These are phyloP conservation scores for Itoplectis maculator DNA, from an alignment of 2,888 invertebrate genomes.

Conservation along the genomic window DNA sequence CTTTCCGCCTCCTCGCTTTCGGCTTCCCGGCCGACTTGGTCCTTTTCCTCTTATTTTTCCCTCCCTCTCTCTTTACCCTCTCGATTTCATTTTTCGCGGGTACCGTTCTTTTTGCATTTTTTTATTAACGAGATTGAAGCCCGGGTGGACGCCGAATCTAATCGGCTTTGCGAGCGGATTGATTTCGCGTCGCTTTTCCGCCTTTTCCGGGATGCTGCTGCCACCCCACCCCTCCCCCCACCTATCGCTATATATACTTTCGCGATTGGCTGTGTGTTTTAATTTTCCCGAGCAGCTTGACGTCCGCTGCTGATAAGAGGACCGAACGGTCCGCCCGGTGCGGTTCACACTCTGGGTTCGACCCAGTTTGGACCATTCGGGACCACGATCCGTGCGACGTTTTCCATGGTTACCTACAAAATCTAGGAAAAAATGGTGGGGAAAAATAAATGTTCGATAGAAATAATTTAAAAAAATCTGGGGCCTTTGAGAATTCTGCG, in stretches of 20 bases:
- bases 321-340: constrained; percentile 37
- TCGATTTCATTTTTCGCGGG: constrained; percentile 32
- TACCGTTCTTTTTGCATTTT: constrained; percentile 23
- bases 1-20: not conserved
- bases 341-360: not conserved
- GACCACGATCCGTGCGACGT: constrained; percentile 1
- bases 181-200: constrained; percentile 55
- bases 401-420: not conserved
- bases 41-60: constrained; percentile 31
- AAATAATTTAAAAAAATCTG: too few relatives aligned
- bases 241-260: constrained; percentile 1
- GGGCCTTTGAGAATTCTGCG: not conserved
- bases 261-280: constrained; percentile 27
- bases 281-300: constrained; percentile 43
- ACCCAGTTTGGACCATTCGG: too few relatives aligned
- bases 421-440: not conserved
- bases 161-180: constrained; percentile 59
- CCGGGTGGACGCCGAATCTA: constrained; percentile 20
- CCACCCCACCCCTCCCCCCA: too few relatives aligned
- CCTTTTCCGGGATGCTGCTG: constrained; percentile 4
- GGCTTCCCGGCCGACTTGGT: not conserved
- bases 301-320: constrained; percentile 20
- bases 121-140: constrained; percentile 51
- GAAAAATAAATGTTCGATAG: too few relatives aligned
- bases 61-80: constrained; percentile 37